These are phyloP conservation scores for Yoshiicerus persimilis DNA, from an alignment of 1,140 invertebrate genomes.

Conservation along the genomic window DNA sequence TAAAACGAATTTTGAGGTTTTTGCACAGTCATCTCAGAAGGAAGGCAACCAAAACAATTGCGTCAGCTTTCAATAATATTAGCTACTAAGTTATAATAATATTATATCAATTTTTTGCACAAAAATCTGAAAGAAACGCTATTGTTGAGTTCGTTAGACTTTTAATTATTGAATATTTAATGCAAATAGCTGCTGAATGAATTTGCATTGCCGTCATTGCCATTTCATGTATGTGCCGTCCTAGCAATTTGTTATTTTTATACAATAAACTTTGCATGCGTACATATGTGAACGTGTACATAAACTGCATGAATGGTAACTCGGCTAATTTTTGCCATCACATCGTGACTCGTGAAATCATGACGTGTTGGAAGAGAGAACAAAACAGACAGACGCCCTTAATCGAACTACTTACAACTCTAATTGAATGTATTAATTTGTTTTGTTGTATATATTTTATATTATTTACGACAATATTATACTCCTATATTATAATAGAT, in stretches of 20 bases:
- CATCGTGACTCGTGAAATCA: slow-evolving; percentile 1
- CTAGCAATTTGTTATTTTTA: not conserved
- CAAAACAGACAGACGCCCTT: not conserved
- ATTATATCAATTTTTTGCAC: too few species aligned
- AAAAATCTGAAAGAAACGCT: too few species aligned
- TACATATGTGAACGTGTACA: not conserved
- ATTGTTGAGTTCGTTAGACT: too few species aligned
- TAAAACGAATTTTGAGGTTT: not conserved
- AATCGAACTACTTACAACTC: not conserved
- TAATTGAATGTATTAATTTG: not conserved
- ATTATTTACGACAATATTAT: not conserved
- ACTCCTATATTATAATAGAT: too few species aligned
- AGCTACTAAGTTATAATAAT: too few species aligned
- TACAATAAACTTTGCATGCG: not conserved
- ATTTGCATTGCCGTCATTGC: too few species aligned
- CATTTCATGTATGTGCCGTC: not conserved
- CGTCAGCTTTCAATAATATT: not conserved
- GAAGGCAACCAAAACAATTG: not conserved
- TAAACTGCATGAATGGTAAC: not conserved
- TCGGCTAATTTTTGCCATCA: not conserved
- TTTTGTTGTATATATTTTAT: not conserved
- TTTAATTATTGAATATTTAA: not conserved
- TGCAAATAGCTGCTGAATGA: not conserved
- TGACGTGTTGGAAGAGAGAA: not conserved
- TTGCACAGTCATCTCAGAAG: not conserved